phyloP scores from a whole-genome alignment of 2,113 vertebrate genomes.

The Mormyrus iriodes region DNA sequence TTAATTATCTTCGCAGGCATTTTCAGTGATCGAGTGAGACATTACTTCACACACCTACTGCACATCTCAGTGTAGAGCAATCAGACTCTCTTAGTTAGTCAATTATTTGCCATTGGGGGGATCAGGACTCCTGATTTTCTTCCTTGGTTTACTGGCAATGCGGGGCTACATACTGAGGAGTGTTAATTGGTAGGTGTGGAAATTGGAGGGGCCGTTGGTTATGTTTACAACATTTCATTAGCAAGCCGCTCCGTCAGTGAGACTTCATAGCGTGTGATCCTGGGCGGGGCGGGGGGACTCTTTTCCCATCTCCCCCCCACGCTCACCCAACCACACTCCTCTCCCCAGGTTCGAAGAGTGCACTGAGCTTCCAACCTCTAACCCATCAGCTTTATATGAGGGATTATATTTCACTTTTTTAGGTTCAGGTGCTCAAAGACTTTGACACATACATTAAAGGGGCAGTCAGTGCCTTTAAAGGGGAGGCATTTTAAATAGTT shows the following conservation, averaged over 20 bases:
- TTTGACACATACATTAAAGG: neutral
- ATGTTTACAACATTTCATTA: constrained; percentile 72
- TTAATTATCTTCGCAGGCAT: constrained; percentile 83
- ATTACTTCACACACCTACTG: constrained; percentile 53
- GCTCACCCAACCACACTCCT: neutral
- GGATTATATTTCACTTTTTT: constrained; percentile 19
- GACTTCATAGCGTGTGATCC: constrained; percentile 28
- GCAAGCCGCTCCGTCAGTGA: constrained; percentile 53
- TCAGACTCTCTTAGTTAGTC: constrained; percentile 74
- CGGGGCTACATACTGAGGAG: constrained; percentile 62
- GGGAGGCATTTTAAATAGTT: neutral
- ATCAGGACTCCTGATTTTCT: constrained; percentile 62
- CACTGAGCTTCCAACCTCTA: constrained; percentile 13
- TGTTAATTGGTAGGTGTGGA: constrained; percentile 78
- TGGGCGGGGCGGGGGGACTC: neutral
- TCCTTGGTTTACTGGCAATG: constrained; percentile 71
- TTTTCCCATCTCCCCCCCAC: constrained; percentile 5
- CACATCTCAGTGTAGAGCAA: constrained; percentile 68
- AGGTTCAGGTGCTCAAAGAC: neutral
- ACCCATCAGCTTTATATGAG: constrained; percentile 9
- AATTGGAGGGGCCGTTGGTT: constrained; percentile 58
- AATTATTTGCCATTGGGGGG: constrained; percentile 75
- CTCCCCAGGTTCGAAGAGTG: constrained; percentile 21
- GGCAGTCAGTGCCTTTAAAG: neutral
- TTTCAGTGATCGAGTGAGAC: constrained; percentile 67